Conservation (phyloP, 2,113 vertebrate species). For the Triplophysa rosa region DNA sequence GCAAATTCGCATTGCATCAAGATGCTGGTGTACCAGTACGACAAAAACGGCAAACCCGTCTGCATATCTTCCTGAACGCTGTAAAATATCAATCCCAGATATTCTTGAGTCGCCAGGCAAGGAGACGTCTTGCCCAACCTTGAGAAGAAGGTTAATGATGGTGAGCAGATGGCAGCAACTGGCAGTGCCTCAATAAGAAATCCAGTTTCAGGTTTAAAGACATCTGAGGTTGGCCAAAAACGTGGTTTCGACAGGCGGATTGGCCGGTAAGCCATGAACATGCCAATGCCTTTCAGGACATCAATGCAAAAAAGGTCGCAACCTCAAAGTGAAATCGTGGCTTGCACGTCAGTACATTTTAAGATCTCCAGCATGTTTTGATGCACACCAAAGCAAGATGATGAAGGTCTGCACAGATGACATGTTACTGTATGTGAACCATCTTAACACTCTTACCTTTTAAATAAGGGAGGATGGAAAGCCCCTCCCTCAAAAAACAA, state of each 20-base stretch:
- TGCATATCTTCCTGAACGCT: slow-evolving; percentile 87
- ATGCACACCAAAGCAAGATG: slow-evolving; percentile 16
- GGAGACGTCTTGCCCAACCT: not conserved
- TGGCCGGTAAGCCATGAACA: slow-evolving; percentile 7
- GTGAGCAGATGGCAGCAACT: not conserved
- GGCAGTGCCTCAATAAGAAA: slow-evolving; percentile 1
- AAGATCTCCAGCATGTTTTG: not conserved
- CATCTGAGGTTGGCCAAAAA: not conserved
- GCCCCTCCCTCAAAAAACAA: not conserved
- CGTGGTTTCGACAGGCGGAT: not conserved
- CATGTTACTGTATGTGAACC: not conserved
- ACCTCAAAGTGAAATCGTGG: not conserved
- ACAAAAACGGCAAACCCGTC: slow-evolving; percentile 93
- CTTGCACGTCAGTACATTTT: not conserved
- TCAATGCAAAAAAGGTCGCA: slow-evolving; percentile 29
- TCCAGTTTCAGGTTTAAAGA: not conserved
- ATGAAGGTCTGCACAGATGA: not conserved
- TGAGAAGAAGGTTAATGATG: not conserved
- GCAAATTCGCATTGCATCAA: slow-evolving; percentile 98
- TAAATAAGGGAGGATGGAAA: not conserved
- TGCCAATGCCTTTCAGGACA: slow-evolving; percentile 3
- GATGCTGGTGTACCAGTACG: slow-evolving; percentile 96
- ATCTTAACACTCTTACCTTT: slow-evolving; percentile 1
- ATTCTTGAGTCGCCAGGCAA: not conserved
- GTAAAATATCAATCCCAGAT: slow-evolving; percentile 4